These are phyloP conservation scores for Acropora tenuis DNA, from an alignment of 64 coral and sea anemone species.

Conservation along the genomic window DNA sequence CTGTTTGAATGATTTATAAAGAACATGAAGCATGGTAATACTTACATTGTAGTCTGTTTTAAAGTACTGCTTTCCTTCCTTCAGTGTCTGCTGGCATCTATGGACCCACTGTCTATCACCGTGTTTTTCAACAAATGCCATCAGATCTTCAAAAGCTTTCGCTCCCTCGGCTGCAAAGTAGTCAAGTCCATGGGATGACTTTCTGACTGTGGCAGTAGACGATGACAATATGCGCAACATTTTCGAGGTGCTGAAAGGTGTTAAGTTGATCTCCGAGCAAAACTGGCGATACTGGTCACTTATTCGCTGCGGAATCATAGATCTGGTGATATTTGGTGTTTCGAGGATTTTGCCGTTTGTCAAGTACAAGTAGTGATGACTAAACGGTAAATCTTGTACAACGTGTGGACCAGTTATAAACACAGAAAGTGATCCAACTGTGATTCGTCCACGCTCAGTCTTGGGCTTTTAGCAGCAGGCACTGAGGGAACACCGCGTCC, in stretches of 20 bases:
- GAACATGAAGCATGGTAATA: slow-evolving; percentile 3
- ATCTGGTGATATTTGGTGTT: slow-evolving; percentile 23
- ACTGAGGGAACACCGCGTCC: slow-evolving; percentile 17
- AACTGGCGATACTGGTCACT: not conserved
- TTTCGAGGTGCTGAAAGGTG: slow-evolving; percentile 13
- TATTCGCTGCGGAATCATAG: slow-evolving; percentile 14
- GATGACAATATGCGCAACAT: slow-evolving; percentile 32
- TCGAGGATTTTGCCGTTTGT: slow-evolving; percentile 14
- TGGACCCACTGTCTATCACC: slow-evolving; percentile 11
- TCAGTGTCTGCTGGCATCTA: slow-evolving; percentile 20
- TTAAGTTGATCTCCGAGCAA: slow-evolving; percentile 9
- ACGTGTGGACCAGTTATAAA: slow-evolving; percentile 4
- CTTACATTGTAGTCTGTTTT: slow-evolving; percentile 7
- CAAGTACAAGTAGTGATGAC: slow-evolving; percentile 10
- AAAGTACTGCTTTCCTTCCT: slow-evolving; percentile 13
- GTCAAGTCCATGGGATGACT: slow-evolving; percentile 16
- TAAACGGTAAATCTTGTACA: slow-evolving; percentile 24
- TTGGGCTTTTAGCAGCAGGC: slow-evolving; percentile 12
- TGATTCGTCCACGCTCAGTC: not conserved
- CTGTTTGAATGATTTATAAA: not conserved
- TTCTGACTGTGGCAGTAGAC: slow-evolving; percentile 5
- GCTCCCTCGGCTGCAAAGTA: slow-evolving; percentile 22
- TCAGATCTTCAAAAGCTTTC: slow-evolving; percentile 25
- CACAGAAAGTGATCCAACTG: slow-evolving; percentile 27
- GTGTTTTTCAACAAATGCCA: slow-evolving; percentile 15